These are phyloP conservation scores for Morpho achilles DNA, from an alignment of 2,888 invertebrate species.

Conservation along the genomic window DNA sequence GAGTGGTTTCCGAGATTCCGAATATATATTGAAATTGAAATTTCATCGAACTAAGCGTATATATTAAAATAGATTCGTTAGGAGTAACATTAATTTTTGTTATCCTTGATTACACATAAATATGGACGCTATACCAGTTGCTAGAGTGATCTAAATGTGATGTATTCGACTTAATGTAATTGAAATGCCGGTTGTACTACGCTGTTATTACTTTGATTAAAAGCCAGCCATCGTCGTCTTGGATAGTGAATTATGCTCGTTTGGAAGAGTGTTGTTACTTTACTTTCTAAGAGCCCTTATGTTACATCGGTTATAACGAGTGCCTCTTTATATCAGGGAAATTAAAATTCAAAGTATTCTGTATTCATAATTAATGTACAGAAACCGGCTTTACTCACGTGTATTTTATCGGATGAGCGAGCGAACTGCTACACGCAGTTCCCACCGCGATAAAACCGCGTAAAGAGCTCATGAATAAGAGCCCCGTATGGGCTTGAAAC, in stretches of 20 bases:
- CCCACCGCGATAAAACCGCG: too few species aligned
- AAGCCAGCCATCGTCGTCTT: constrained; percentile 6
- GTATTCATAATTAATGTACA: too few species aligned
- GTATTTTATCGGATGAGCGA: too few species aligned
- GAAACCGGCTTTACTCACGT: too few species aligned
- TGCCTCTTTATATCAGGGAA: too few species aligned
- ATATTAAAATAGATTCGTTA: neutral
- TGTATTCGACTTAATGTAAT: constrained; percentile 19
- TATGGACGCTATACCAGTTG: constrained; percentile 10
- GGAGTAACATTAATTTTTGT: neutral
- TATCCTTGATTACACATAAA: neutral
- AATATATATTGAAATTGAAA: too few species aligned
- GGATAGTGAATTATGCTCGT: constrained; percentile 1
- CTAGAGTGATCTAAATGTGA: constrained; percentile 16
- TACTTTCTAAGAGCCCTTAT: neutral
- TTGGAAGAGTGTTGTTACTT: neutral
- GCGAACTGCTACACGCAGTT: too few species aligned
- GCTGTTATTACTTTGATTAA: constrained; percentile 20
- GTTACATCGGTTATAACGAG: too few species aligned
- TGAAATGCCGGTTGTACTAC: constrained; percentile 13
- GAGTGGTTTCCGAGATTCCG: too few species aligned
- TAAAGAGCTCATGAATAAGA: too few species aligned
- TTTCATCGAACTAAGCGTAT: neutral
- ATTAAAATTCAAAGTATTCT: too few species aligned
- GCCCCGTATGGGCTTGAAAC: too few species aligned